A percentile compares a stretch with the other conserved stretches of the same genome.
Conservation (phyloP, 2,113 vertebrate species). For the Merops nubicus region DNA sequence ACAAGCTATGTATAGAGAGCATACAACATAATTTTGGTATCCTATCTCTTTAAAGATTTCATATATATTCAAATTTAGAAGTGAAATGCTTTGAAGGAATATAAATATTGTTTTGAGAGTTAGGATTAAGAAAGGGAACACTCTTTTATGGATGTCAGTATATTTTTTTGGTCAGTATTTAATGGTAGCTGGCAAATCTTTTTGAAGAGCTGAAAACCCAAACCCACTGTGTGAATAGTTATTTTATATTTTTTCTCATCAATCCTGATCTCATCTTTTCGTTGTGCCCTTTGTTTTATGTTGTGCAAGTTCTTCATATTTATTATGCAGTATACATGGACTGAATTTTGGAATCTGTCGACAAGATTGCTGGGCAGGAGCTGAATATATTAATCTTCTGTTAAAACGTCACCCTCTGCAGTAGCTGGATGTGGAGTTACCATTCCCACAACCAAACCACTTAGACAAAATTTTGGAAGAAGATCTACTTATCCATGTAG, state of each 20-base stretch:
- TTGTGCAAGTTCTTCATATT: background rate
- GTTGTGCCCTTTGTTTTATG: background rate
- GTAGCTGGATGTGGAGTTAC: background rate
- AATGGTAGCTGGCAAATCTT: background rate
- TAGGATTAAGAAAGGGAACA: background rate
- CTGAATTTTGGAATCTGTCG: background rate
- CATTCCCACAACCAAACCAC: background rate
- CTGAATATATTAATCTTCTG: background rate
- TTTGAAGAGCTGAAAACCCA: background rate
- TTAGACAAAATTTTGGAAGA: background rate
- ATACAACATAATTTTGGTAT: background rate
- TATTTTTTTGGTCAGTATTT: background rate
- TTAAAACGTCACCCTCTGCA: background rate
- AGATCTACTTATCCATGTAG: fast-evolving
- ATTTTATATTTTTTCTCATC: background rate
- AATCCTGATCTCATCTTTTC: background rate
- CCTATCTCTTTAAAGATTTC: background rate
- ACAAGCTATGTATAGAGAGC: background rate
- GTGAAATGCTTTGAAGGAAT: background rate
- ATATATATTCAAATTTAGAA: background rate
- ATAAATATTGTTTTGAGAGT: background rate
- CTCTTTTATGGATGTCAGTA: background rate
- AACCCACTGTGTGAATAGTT: background rate
- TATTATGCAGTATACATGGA: background rate
- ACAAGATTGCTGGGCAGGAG: background rate